Evolutionary conservation across 1,140 invertebrate species (phyloP).

Genomic region (Oedothorax gibbosus): DNA sequence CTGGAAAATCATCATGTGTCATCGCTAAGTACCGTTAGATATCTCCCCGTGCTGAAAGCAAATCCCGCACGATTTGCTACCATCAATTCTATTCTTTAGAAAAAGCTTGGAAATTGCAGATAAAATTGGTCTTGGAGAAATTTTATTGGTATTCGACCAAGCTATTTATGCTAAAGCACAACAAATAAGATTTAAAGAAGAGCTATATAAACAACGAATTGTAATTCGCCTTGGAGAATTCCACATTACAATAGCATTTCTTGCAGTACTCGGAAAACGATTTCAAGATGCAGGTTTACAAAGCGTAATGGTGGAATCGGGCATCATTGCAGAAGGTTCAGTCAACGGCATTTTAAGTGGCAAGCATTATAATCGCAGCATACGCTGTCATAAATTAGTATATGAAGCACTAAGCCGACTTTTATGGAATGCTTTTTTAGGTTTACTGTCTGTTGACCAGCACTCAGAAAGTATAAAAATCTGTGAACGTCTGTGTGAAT

Average conservation of each 20-base stretch:
- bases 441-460: not conserved
- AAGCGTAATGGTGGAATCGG: constrained; percentile 63
- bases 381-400: constrained; percentile 62
- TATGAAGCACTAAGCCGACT: constrained; percentile 61
- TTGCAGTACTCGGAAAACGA: constrained; percentile 63
- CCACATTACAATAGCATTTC: constrained; percentile 59
- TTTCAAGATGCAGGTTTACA: constrained; percentile 62
- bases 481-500: not conserved
- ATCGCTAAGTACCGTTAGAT: not conserved
- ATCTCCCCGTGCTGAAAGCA: constrained; percentile 19
- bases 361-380: constrained; percentile 62
- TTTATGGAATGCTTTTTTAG: constrained; percentile 46
- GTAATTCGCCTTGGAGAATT: constrained; percentile 62
- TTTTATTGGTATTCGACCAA: constrained; percentile 43
- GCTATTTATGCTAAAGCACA: constrained; percentile 58
- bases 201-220: constrained; percentile 32
- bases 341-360: constrained; percentile 61
- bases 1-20: constrained; percentile 2
- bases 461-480: not conserved
- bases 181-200: constrained; percentile 26
- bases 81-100: constrained; percentile 45
- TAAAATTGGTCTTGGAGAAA: not conserved
- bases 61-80: constrained; percentile 54
- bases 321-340: constrained; percentile 61
- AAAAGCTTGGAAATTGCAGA: constrained; percentile 21